Conservation (phyloP, 2,113 vertebrate genomes). For the Tragulus kanchil region DNA sequence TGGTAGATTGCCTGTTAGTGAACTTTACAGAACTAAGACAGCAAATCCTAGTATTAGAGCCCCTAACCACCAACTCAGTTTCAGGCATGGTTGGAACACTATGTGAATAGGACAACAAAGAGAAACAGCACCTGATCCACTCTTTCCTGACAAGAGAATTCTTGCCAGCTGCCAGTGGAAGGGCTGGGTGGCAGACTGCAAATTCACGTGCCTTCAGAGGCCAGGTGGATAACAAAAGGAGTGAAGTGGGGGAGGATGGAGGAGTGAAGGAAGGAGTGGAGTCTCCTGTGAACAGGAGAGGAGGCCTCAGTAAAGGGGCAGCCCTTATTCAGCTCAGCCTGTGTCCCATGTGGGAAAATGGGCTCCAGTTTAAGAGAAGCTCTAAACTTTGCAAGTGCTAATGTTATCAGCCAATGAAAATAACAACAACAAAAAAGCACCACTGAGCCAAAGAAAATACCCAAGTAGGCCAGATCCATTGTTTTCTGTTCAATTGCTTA, state of each 20-base stretch:
- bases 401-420: background rate
- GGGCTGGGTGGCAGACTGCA: background rate
- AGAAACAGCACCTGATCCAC: background rate
- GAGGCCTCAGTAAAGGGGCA: background rate
- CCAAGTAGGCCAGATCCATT: background rate
- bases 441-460: background rate
- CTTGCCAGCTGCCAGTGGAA: background rate
- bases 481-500: constrained; percentile 43
- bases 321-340: background rate
- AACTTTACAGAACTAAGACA: background rate
- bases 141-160: background rate
- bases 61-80: background rate
- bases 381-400: background rate
- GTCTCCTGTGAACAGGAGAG: background rate
- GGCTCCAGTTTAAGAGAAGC: background rate
- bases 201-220: background rate
- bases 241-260: background rate
- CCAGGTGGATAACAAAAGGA: background rate
- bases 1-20: constrained; percentile 18
- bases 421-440: background rate
- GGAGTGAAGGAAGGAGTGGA: background rate
- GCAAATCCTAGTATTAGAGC: background rate
- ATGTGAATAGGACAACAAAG: background rate
- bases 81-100: background rate
- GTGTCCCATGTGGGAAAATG: background rate